Evolutionary conservation across 2,797 vertebrate genomes (phyloP), one percentile per base, ranked within the genome.

Genomic region (Lycodopsis pacificus): DNA sequence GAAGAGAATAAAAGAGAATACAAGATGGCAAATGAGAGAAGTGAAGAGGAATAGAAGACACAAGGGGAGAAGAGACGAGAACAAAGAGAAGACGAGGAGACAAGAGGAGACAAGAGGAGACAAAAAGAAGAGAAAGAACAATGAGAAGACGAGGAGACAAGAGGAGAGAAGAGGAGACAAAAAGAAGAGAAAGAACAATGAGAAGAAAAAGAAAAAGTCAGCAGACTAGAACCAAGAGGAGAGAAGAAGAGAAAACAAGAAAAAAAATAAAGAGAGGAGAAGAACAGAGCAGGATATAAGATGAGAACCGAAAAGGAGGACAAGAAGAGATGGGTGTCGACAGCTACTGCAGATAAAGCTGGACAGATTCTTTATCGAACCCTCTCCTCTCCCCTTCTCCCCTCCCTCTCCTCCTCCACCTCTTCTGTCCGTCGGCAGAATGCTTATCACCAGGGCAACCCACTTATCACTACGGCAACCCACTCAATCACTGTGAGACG

Each of bases 381-480:
- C 85, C 25, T 38, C 77, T 27, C 48, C 56, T 49, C 69, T 73
- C 36, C 64, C 36, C 42, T 44, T n/a, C 69, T 59, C 42, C 58
- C n/a, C 59, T 34, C 42, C 44, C 34, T 30, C 68, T 54, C 58
- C 59, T 75, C 73, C 65, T 63, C 81, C 73, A 70, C 83, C 78
- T 86, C 76, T 77, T 83, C 79, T 87, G 88, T 90, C 91, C 66
- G 36, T 89, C 54, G 62, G 80, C 87, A 90, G 70, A 88, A 86
- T 74, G 74, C 89, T 93, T 93, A 92, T 93, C 93, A 90, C 89
- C 82, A 87, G 88, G 85, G 91, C 84, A 91, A 89, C 88, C 87
- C 86, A 90, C 93, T 94, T 93, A 93, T 94, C 91, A 86, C 90
- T 86, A 89, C 85, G 19, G 90, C 87, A 94, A 92, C 90, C 82